phyloP scores from a whole-genome alignment of 2,888 invertebrate genomes.

The Strigamia crassipes region DNA sequence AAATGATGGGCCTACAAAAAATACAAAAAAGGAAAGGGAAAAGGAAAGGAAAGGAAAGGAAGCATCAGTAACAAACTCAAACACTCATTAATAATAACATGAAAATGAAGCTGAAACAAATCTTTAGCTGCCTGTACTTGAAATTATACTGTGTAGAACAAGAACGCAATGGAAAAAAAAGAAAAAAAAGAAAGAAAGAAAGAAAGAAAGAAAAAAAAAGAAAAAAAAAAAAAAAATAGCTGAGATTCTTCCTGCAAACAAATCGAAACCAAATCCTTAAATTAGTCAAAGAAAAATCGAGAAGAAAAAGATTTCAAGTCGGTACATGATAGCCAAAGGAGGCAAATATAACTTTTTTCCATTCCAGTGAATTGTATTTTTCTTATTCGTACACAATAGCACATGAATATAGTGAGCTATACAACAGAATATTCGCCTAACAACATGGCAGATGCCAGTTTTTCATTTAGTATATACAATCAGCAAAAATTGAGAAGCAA shows the following conservation, averaged over 20 bases:
- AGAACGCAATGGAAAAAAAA: too few species aligned
- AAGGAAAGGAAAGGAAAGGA: background rate
- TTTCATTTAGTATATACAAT: slow-evolving; percentile 9
- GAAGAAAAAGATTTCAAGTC: background rate
- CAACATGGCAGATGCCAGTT: slow-evolving; percentile 5
- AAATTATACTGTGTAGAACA: slow-evolving; percentile 2
- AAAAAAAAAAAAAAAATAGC: too few species aligned
- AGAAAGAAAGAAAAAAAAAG: too few species aligned
- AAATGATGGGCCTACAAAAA: background rate
- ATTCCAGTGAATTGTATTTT: slow-evolving; percentile 13
- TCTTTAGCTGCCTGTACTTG: slow-evolving; percentile 3
- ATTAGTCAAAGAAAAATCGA: background rate
- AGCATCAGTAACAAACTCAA: background rate
- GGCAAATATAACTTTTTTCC: background rate
- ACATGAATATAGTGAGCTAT: slow-evolving; percentile 27
- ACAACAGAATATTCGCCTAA: slow-evolving; percentile 26
- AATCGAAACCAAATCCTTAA: background rate
- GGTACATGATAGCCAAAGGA: background rate
- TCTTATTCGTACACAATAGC: slow-evolving; percentile 27
- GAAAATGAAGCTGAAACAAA: background rate
- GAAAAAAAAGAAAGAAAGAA: too few species aligned
- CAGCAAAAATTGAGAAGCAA: slow-evolving; percentile 17
- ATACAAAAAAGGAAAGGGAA: background rate
- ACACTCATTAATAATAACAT: background rate
- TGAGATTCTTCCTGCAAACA: slow-evolving; percentile 13